Conservation (phyloP, 2,113 vertebrate genomes). For the Agapornis roseicollis region DNA sequence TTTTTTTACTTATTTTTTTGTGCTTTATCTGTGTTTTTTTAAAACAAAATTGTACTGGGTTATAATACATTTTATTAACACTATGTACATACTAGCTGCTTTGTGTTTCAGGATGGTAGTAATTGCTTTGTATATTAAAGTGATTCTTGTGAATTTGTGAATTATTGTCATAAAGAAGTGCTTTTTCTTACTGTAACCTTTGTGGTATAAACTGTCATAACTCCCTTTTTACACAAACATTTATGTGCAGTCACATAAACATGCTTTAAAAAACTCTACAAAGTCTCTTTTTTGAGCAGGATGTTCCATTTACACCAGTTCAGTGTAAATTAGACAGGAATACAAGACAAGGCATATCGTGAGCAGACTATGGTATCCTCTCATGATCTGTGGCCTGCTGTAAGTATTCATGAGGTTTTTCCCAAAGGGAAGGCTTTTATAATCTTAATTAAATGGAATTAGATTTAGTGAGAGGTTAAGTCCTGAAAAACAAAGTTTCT, state of each 20-base stretch:
- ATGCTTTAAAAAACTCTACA: conserved; percentile 77
- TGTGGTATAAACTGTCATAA: conserved; percentile 84
- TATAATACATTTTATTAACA: conserved; percentile 84
- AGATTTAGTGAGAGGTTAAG: not conserved
- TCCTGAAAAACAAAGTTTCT: not conserved
- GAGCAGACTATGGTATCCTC: not conserved
- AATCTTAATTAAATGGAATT: not conserved
- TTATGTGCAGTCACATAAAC: conserved; percentile 83
- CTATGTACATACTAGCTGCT: conserved; percentile 83
- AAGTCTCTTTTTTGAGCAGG: conserved; percentile 73
- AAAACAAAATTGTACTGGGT: conserved; percentile 72
- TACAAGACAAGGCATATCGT: not conserved
- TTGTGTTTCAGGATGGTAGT: conserved; percentile 83
- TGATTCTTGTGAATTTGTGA: conserved; percentile 85
- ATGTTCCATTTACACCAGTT: not conserved
- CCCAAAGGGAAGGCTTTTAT: not conserved
- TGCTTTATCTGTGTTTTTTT: conserved; percentile 73
- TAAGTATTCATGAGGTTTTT: not conserved
- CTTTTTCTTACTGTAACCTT: conserved; percentile 85
- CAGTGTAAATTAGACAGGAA: not conserved
- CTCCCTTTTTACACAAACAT: conserved; percentile 83
- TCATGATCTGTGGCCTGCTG: not conserved
- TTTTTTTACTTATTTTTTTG: conserved; percentile 64
- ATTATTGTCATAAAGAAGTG: conserved; percentile 81
- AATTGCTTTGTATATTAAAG: conserved; percentile 85